A percentile compares a stretch with the other conserved stretches of the same genome.
These are phyloP conservation scores for Telmatochromis sp. DNA, from an alignment of 2,113 vertebrate genomes.

Conservation along the genomic window DNA sequence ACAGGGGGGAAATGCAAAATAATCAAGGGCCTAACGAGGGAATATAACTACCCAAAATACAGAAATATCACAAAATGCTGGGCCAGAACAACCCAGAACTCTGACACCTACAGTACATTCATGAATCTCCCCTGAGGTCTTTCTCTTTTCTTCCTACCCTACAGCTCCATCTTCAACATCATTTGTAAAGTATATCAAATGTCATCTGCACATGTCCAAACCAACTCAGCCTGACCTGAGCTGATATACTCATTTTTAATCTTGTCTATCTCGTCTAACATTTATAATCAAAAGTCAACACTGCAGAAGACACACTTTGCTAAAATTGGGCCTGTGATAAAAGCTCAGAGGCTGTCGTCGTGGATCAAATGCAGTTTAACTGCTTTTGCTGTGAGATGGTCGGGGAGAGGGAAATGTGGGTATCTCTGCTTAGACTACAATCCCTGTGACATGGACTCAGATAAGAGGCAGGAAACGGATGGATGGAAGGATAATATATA, in stretches of 20 bases:
- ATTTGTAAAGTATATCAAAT: neutral
- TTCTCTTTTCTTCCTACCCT: neutral
- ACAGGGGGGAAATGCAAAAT: neutral
- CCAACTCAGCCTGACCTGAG: neutral
- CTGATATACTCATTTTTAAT: neutral
- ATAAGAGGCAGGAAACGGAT: neutral
- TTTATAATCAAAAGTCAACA: neutral
- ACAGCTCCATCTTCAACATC: neutral
- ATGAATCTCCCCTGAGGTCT: neutral
- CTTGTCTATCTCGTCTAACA: neutral
- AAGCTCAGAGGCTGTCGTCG: neutral
- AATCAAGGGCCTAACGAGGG: accelerated
- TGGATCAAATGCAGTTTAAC: neutral
- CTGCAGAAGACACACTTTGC: neutral
- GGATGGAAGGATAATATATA: neutral
- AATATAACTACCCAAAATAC: neutral
- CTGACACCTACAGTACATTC: neutral
- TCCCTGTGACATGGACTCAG: neutral
- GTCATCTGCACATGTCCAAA: neutral
- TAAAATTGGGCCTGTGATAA: neutral
- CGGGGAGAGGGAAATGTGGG: neutral
- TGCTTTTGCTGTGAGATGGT: neutral
- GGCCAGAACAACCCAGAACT: neutral
- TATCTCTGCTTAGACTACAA: neutral
- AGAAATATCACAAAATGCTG: neutral